phyloP scores from a whole-genome alignment of 2,888 invertebrate species.

The Plemyria rubiginata region DNA sequence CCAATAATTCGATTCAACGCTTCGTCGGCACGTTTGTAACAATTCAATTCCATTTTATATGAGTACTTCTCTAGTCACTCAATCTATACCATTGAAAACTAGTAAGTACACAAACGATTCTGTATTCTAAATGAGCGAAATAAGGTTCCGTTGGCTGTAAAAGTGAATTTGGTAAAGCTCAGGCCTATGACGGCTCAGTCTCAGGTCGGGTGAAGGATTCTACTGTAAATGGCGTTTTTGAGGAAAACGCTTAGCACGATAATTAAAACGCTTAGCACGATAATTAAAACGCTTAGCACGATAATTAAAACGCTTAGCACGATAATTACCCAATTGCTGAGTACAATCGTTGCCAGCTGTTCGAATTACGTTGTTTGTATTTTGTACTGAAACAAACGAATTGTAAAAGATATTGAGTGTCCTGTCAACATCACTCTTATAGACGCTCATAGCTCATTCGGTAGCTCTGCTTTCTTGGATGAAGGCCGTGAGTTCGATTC shows the following conservation, averaged over 20 bases:
- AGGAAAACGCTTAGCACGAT: conserved; percentile 10
- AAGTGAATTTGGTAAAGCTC: neutral
- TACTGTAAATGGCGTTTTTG: conserved; percentile 6
- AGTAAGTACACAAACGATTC: neutral
- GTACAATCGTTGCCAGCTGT: conserved; percentile 11
- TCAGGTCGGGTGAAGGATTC: conserved; percentile 13
- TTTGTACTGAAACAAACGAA: neutral
- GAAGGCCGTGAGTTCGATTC: too few species aligned
- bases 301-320: conserved; percentile 7
- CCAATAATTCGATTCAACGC: too few species aligned
- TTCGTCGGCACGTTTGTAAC: too few species aligned
- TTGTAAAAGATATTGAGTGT: neutral
- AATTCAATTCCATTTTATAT: too few species aligned
- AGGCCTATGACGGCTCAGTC: conserved; percentile 8
- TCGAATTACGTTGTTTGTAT: conserved; percentile 5
- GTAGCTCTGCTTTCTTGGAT: too few species aligned
- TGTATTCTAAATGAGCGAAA: neutral
- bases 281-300: too few species aligned
- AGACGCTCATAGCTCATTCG: too few species aligned
- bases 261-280: too few species aligned
- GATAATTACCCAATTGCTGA: conserved; percentile 17
- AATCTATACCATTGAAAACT: too few species aligned
- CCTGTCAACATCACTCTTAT: too few species aligned
- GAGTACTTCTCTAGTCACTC: too few species aligned
- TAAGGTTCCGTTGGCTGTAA: neutral